Evolutionary conservation across 2,797 vertebrate species (phyloP), one percentile per base, ranked within the genome.

Genomic region (Arrhamphus sclerolepis): DNA sequence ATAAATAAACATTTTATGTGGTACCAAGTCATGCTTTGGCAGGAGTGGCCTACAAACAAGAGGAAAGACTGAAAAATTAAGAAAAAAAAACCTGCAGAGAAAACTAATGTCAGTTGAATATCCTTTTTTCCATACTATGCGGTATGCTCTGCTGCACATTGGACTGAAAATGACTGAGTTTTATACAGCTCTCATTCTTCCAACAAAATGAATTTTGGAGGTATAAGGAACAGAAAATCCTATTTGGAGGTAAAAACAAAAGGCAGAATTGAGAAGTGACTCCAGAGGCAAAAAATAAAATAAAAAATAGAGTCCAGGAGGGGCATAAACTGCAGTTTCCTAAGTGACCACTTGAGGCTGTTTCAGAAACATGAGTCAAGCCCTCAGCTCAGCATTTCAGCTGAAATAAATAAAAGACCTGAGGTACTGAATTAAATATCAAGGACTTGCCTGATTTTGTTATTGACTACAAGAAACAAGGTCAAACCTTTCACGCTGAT

Each of bases 1-100:
- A 52, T 56, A 76, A 71, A 59, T 54, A 52, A 66, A 66, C 55
- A 66, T 48, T 62, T 60, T 31, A 56, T 76, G 66, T 72, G 47
- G 28, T 69, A 24, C 50, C n/a, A 46, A 49, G 66, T 60, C 42
- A 29, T 20, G 51, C 52, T 59, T 31, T 16, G 16, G 10, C 26
- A 57, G 46, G 57, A 54, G 72, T 31, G 50, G 62, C 41, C 49
- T 24, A 19, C 16, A 34, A 21, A 41, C 22, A 41, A 41, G 34
- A 20, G 31, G 22, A 44, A 46, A 53, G 13, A 54, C 42, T n/a
- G 18, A 21, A 21, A 26, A n/a, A 44, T 18, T 22, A 14, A 52
- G 6, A n/a, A 20, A 20, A 44, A n/a, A 43, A 56, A 19, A 56
- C 1, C 22, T 43, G 40, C 11, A 43, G 17, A 40, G 6, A 4